These are phyloP conservation scores for Phenganax marumi DNA, from an alignment of 92 coral and sea anemone genomes.

Conservation along the genomic window DNA sequence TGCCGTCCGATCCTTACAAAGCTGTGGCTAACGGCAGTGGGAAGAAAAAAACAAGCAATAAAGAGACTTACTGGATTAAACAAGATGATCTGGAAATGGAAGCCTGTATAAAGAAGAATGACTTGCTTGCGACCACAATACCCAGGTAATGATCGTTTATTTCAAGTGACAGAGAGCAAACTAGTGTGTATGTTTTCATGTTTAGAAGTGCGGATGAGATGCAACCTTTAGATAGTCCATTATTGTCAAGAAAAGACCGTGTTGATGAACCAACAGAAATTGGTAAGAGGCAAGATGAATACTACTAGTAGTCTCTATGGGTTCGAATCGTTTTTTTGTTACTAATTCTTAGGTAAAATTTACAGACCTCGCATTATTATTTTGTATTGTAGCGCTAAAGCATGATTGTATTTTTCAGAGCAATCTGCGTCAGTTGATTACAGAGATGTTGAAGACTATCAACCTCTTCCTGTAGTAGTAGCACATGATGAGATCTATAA, in stretches of 20 bases:
- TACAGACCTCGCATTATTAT: too few relatives aligned
- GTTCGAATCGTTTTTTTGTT: background rate
- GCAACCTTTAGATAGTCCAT: slow-evolving; percentile 39
- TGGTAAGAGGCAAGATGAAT: background rate
- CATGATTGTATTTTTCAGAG: background rate
- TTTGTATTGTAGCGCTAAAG: background rate
- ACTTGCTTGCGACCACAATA: slow-evolving; percentile 7
- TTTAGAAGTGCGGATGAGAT: slow-evolving; percentile 41
- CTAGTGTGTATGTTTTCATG: background rate
- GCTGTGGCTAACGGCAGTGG: slow-evolving; percentile 32
- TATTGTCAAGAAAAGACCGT: slow-evolving; percentile 28
- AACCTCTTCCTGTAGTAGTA: slow-evolving; percentile 9
- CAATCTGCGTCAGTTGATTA: background rate
- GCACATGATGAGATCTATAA: background rate
- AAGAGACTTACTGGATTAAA: slow-evolving; percentile 38
- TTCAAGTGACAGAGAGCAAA: background rate
- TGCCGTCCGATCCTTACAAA: slow-evolving; percentile 27
- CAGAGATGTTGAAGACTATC: slow-evolving; percentile 13
- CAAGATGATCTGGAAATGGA: slow-evolving; percentile 29
- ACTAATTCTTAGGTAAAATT: too few relatives aligned
- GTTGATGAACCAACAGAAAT: slow-evolving; percentile 3
- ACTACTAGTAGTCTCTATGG: background rate
- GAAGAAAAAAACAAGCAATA: slow-evolving; percentile 11
- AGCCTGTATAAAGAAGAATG: slow-evolving; percentile 3
- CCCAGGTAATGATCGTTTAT: slow-evolving; percentile 8